phyloP scores from a whole-genome alignment of 2,888 invertebrate species.

The Latrodectus elegans region DNA sequence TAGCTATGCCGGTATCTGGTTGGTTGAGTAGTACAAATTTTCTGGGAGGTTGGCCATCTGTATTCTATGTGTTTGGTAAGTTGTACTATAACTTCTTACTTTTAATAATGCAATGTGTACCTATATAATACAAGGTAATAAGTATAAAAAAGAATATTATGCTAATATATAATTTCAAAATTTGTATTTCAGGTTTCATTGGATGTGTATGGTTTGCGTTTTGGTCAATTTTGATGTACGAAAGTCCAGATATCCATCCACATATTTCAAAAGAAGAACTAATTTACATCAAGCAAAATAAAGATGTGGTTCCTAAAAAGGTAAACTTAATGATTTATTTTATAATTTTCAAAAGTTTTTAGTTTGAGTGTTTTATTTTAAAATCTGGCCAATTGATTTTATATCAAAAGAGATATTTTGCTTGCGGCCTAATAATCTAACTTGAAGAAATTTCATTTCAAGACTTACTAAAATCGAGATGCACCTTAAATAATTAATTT shows the following conservation, averaged over 20 bases:
- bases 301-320: not conserved
- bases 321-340: not conserved
- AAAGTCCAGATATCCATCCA: slow-evolving; percentile 66
- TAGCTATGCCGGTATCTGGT: slow-evolving; percentile 86
- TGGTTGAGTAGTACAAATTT: slow-evolving; percentile 82
- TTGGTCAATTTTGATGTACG: slow-evolving; percentile 62
- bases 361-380: no score
- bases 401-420: no score
- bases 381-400: no score
- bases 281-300: not conserved
- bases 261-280: slow-evolving; percentile 59
- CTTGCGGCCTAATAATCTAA: no score
- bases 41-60: slow-evolving; percentile 79
- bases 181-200: slow-evolving; percentile 27
- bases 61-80: no score
- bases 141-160: not conserved
- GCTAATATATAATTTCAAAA: not conserved
- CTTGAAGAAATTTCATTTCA: no score
- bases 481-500: no score
- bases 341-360: no score
- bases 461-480: no score
- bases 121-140: not conserved
- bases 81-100: not conserved
- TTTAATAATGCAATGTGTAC: not conserved
- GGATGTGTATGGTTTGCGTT: slow-evolving; percentile 68